phyloP scores from a whole-genome alignment of 1,140 invertebrate genomes.

The Bombus confusus region DNA sequence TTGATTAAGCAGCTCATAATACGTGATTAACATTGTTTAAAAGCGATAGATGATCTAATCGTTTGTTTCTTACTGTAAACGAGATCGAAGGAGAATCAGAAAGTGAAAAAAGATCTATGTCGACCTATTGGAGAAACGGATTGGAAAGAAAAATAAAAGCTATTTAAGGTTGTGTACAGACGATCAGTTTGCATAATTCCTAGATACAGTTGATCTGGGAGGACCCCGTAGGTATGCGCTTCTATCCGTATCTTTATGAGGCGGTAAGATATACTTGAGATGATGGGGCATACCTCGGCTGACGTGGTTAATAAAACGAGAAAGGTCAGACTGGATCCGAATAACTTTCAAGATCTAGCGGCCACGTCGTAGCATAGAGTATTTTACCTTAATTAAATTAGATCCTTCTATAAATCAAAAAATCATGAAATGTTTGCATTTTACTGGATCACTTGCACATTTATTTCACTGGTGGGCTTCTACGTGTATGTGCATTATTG shows the following conservation, averaged over 20 bases:
- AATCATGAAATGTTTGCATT: no score
- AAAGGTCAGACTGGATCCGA: slow-evolving; percentile 77
- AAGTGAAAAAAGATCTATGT: background rate
- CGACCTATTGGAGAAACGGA: background rate
- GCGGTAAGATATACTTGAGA: slow-evolving; percentile 57
- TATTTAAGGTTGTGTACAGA: slow-evolving; percentile 23
- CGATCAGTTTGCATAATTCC: slow-evolving; percentile 73
- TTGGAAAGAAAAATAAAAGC: background rate
- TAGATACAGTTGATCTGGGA: slow-evolving; percentile 65
- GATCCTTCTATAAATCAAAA: no score
- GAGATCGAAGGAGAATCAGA: background rate
- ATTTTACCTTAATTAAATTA: slow-evolving; percentile 17
- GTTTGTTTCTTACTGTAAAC: background rate
- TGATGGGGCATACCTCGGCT: slow-evolving; percentile 72
- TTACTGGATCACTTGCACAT: no score
- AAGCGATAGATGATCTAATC: background rate
- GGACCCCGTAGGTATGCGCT: slow-evolving; percentile 73
- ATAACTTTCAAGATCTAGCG: slow-evolving; percentile 46
- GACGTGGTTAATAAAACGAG: slow-evolving; percentile 76
- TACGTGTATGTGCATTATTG: background rate
- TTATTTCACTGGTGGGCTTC: background rate
- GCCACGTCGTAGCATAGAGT: slow-evolving; percentile 25
- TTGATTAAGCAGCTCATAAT: no score
- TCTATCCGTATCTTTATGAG: slow-evolving; percentile 63
- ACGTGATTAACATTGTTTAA: no score